These are phyloP conservation scores for Chrysochloris asiatica DNA, from an alignment of 2,113 vertebrate genomes.

Conservation along the genomic window DNA sequence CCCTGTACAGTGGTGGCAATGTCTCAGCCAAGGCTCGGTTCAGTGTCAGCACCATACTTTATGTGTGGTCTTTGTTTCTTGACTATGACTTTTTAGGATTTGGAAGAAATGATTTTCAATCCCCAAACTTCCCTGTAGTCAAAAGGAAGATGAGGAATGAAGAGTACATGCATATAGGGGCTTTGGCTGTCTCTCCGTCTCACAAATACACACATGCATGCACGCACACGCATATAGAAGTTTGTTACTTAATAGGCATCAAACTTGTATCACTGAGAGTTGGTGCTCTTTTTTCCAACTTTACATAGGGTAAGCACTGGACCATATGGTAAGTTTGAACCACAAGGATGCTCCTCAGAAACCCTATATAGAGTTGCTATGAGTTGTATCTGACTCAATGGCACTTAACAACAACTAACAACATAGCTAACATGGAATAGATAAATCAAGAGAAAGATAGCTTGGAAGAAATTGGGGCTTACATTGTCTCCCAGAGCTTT, in stretches of 20 bases:
- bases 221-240: not conserved
- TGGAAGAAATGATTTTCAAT: constrained; percentile 19
- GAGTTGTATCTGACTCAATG: too few species aligned
- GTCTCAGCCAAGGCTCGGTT: not conserved
- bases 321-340: too few species aligned
- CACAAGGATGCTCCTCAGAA: too few species aligned
- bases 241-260: not conserved
- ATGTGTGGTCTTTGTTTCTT: constrained; percentile 11
- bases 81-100: not conserved
- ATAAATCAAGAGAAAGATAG: not conserved
- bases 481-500: not conserved
- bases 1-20: not conserved
- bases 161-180: not conserved
- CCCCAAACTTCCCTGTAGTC: not conserved
- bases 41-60: not conserved
- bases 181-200: not conserved
- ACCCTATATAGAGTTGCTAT: too few species aligned
- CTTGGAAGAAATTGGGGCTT: not conserved
- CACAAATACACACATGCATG: not conserved
- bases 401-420: too few species aligned
- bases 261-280: not conserved
- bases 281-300: not conserved
- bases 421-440: not conserved
- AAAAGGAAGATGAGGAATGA: not conserved
- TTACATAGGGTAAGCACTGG: too few species aligned